Percentiles rank a stretch among this genome's conserved stretches.
These are phyloP conservation scores for Hapalemur alaotrensis DNA, from an alignment of 2,797 vertebrate species.

Conservation along the genomic window DNA sequence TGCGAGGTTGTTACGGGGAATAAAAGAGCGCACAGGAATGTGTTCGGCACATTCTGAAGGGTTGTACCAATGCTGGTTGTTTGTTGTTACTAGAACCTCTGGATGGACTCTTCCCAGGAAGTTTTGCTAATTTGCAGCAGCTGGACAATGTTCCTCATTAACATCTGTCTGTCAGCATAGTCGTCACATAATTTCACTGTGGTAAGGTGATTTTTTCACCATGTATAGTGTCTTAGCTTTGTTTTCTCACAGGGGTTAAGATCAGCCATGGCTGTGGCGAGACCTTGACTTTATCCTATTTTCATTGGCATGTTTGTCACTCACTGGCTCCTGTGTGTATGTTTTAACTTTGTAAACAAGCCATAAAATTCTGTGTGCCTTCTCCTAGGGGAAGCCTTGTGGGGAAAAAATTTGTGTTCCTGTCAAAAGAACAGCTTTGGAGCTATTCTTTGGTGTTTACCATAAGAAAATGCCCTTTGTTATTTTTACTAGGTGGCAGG, in stretches of 20 bases:
- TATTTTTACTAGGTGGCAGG: slow-evolving; percentile 79
- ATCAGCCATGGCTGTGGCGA: not conserved
- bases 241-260: not conserved
- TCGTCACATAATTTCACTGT: slow-evolving; percentile 31
- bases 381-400: no score
- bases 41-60: not conserved
- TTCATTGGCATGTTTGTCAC: not conserved
- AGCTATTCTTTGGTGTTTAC: slow-evolving; percentile 35
- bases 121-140: slow-evolving; percentile 63
- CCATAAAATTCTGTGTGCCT: not conserved
- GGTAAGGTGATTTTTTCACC: slow-evolving; percentile 69
- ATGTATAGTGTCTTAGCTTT: not conserved
- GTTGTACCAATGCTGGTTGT: slow-evolving; percentile 42
- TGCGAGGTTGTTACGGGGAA: not conserved
- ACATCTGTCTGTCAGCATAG: slow-evolving; percentile 64
- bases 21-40: not conserved
- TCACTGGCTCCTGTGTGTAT: not conserved
- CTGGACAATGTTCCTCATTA: slow-evolving; percentile 74
- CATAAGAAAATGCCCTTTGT: slow-evolving; percentile 69
- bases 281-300: not conserved
- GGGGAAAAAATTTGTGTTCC: not conserved
- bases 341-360: not conserved
- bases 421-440: not conserved
- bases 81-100: slow-evolving; percentile 72
- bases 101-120: slow-evolving; percentile 68